Evolutionary conservation across 1,140 invertebrate genomes (phyloP), one percentile per base, ranked within the genome.

Genomic region (Homarus americanus): DNA sequence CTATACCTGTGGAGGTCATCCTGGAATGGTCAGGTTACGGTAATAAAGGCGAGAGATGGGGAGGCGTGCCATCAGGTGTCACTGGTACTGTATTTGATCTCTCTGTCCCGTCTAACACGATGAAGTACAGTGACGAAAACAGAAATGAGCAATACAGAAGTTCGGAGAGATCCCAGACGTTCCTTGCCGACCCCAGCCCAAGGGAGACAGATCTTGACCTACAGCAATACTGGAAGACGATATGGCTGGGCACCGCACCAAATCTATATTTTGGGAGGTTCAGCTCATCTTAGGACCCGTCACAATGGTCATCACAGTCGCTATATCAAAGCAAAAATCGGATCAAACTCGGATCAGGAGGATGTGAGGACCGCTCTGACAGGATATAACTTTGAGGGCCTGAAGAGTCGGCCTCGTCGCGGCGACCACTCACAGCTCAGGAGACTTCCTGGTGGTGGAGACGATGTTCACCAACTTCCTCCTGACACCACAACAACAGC

Each of bases 221-320:
- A 12, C 53, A 15, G 32, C 49, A 1, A 9, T 58, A 34, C n/a
- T 17, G 49, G 79, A 58, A 24, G 49, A 63, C 5, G 49, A 36
- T 28, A 28, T 20, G 32, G 79, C 44, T 20, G 17, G 49, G 38
- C 7, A 36, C 32, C 12, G 63, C n/a, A 5, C 32, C 79, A 10
- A 36, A 82, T 34, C 49, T 36, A n/a, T 41, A 12, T 40, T 20
- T 20, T 20, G 36, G 73, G 10, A 17, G 38, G 28, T 10, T n/a
- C 24, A 12, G 7, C 32, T 9, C 32, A 12, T 9, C 15, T 28
- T 12, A 41, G 53, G 24, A 41, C 72, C 28, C 66, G 66, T n/a
- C 83, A 86, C 41, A 72, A 41, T 36, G 28, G 72, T 36, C 83
- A 86, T 34, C 83, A 86, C 44, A 53, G 38, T 12, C 69, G 72